Evolutionary conservation across 2,888 invertebrate species (phyloP).

Genomic region (Andrena praecox): DNA sequence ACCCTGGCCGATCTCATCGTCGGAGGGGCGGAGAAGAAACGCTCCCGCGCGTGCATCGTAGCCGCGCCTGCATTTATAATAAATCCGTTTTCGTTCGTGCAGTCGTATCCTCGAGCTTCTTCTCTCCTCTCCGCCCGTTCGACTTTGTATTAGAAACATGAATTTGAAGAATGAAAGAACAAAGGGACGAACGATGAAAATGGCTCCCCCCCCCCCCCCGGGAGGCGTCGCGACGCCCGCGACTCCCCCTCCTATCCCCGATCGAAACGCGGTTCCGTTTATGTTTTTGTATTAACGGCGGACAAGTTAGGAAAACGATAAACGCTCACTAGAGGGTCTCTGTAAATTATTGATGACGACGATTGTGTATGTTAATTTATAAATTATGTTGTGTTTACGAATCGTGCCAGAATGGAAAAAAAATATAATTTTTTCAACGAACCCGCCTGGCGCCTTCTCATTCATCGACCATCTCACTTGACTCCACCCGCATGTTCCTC

Average conservation of each 20-base stretch:
- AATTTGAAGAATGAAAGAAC: background rate
- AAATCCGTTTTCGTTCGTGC: constrained; percentile 22
- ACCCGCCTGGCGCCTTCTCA: constrained; percentile 57
- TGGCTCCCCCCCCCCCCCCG: background rate
- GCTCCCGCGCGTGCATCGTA: constrained; percentile 9
- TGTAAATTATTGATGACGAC: constrained; percentile 78
- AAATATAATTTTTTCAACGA: constrained; percentile 84
- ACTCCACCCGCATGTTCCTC: constrained; percentile 10
- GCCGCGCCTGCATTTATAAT: constrained; percentile 41
- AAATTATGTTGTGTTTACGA: constrained; percentile 84
- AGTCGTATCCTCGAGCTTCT: constrained; percentile 46
- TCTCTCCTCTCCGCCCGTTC: constrained; percentile 35
- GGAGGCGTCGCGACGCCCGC: constrained; percentile 37
- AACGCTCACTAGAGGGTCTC: constrained; percentile 67
- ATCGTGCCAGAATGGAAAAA: constrained; percentile 84
- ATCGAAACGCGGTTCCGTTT: constrained; percentile 49
- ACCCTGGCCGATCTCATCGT: constrained; percentile 15
- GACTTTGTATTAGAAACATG: background rate
- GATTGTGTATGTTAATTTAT: constrained; percentile 85
- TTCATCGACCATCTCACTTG: constrained; percentile 22
- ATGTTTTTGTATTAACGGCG: constrained; percentile 45
- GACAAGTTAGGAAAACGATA: constrained; percentile 40
- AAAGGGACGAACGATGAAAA: constrained; percentile 25
- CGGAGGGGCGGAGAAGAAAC: constrained; percentile 42
- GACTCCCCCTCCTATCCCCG: constrained; percentile 35